Conservation (phyloP, 2,797 vertebrate species). For the Octomys mimax region DNA sequence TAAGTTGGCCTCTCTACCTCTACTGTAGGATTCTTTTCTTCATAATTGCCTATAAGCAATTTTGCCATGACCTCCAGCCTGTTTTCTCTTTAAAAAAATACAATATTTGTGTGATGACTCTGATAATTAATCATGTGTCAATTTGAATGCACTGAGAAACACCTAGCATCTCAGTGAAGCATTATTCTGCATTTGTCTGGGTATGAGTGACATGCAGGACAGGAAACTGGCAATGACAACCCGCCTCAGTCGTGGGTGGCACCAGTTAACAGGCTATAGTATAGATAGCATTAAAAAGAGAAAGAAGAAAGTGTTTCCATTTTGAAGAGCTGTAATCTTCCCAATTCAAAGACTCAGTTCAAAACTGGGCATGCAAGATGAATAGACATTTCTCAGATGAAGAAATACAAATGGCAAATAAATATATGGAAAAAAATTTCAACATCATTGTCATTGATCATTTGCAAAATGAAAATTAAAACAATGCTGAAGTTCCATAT, state of each 20-base stretch:
- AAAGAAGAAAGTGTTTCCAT: neutral
- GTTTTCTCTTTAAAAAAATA: conserved; percentile 36
- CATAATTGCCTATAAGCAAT: neutral
- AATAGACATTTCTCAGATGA: too few species aligned
- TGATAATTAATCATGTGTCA: neutral
- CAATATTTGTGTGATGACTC: neutral
- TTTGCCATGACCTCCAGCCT: neutral
- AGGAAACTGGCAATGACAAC: neutral
- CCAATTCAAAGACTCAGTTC: neutral
- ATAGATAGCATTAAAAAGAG: neutral
- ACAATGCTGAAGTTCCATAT: too few species aligned
- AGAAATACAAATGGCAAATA: too few species aligned
- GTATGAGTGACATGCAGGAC: neutral
- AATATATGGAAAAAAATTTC: too few species aligned
- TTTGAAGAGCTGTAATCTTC: neutral
- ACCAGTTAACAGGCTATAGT: neutral
- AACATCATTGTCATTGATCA: too few species aligned
- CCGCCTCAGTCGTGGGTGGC: neutral
- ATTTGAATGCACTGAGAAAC: neutral
- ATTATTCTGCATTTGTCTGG: neutral
- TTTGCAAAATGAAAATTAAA: too few species aligned
- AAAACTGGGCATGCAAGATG: too few species aligned
- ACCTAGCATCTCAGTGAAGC: neutral
- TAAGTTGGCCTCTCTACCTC: neutral
- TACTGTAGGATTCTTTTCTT: neutral